These are phyloP conservation scores for Parazoanthus swiftii DNA, from an alignment of 92 coral and sea anemone species.

Conservation along the genomic window DNA sequence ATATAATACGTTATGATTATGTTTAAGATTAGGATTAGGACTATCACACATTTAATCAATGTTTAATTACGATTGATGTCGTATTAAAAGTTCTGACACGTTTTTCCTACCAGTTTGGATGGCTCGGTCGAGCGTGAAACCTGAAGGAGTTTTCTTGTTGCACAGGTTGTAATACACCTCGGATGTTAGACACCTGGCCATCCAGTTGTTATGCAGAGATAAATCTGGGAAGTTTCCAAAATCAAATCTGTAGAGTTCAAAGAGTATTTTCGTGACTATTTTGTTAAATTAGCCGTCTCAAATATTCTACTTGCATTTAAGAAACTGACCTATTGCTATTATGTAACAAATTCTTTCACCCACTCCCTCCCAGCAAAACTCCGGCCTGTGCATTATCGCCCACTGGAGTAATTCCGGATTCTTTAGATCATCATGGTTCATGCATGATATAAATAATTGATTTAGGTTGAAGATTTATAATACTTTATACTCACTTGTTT, in stretches of 20 bases:
- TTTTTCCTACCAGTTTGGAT: slow-evolving; percentile 71
- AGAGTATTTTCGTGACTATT: neutral
- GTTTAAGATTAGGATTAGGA: neutral
- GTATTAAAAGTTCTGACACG: too few species aligned
- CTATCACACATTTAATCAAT: neutral
- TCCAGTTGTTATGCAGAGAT: slow-evolving; percentile 87
- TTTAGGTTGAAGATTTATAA: neutral
- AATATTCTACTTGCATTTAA: too few species aligned
- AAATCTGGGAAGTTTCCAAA: slow-evolving; percentile 70
- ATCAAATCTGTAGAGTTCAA: slow-evolving; percentile 18
- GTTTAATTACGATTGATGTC: neutral
- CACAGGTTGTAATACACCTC: slow-evolving; percentile 62
- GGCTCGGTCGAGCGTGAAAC: slow-evolving; percentile 73
- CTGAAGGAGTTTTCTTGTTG: slow-evolving; percentile 73
- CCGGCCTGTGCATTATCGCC: too few species aligned
- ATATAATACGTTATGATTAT: neutral
- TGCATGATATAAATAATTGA: too few species aligned
- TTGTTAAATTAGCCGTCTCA: neutral
- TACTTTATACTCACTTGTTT: neutral
- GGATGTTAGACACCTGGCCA: slow-evolving; percentile 82
- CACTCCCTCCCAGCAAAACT: too few species aligned
- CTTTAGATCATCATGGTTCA: too few species aligned
- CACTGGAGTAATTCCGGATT: too few species aligned
- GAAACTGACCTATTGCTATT: too few species aligned
- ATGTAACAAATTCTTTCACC: too few species aligned